These are phyloP conservation scores for Cheilosia scutellata DNA, from an alignment of 2,888 invertebrate species.

Conservation along the genomic window DNA sequence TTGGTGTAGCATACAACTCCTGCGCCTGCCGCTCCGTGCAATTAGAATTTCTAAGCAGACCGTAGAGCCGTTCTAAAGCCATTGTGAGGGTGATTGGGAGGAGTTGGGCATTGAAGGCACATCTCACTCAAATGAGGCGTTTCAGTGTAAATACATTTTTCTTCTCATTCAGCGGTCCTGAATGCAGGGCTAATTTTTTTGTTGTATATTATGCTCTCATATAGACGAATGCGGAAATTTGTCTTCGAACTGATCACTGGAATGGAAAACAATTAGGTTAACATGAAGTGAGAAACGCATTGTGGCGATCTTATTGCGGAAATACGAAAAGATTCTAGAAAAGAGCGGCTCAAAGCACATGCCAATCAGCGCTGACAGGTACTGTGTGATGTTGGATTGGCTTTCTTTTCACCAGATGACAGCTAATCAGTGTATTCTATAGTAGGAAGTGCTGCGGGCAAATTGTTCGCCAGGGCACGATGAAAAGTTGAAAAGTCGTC, in stretches of 20 bases:
- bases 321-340: conserved; percentile 58
- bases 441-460: conserved; percentile 3
- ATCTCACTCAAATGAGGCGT: conserved; percentile 63
- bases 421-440: conserved; percentile 57
- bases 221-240: conserved; percentile 66
- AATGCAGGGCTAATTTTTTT: conserved; percentile 66
- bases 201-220: background rate
- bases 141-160: conserved; percentile 34
- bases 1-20: conserved; percentile 13
- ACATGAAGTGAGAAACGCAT: conserved; percentile 16
- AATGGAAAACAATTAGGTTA: conserved; percentile 72
- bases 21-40: conserved; percentile 17
- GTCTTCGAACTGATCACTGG: conserved; percentile 51
- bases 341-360: conserved; percentile 47
- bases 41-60: conserved; percentile 66
- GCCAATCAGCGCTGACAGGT: conserved; percentile 63
- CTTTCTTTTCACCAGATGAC: conserved; percentile 42
- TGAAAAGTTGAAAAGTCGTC: too few relatives aligned
- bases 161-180: conserved; percentile 15
- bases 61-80: conserved; percentile 9
- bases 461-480: background rate
- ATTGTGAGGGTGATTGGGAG: conserved; percentile 70
- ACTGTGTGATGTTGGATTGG: conserved; percentile 49
- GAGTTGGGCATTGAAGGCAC: conserved; percentile 58
- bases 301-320: conserved; percentile 61